Conservation (phyloP, 2,797 vertebrate genomes). For the Lagorchestes hirsutus region DNA sequence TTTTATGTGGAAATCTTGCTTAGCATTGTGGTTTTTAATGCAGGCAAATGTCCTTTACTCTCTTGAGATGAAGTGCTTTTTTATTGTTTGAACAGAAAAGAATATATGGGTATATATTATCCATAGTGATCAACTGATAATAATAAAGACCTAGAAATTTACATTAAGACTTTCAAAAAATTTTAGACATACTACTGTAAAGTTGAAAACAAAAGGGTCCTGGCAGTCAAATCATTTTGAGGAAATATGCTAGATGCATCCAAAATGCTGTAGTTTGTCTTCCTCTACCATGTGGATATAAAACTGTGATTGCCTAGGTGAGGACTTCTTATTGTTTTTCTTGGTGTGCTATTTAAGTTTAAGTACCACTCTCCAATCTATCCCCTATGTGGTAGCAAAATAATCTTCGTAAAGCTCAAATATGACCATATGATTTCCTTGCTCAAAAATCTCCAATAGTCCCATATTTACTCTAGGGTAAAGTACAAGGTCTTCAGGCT, state of each 20-base stretch:
- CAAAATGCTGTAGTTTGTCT: background rate
- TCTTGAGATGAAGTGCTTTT: conserved; percentile 10
- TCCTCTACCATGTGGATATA: conserved; percentile 15
- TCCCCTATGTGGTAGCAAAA: background rate
- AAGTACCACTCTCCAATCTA: background rate
- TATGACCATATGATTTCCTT: background rate
- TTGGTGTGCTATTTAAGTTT: conserved; percentile 9
- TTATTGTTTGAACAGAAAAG: background rate
- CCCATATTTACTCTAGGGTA: background rate
- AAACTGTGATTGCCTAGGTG: background rate
- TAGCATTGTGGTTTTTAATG: conserved; percentile 10
- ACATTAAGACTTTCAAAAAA: background rate
- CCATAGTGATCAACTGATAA: background rate
- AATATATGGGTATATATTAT: background rate
- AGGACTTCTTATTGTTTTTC: background rate
- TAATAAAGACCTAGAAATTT: conserved; percentile 19
- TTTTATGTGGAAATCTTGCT: background rate
- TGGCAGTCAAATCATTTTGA: background rate
- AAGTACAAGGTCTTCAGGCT: background rate
- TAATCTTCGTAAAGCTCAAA: conserved; percentile 21
- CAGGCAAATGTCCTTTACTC: background rate
- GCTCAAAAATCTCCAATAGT: background rate
- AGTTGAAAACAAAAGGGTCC: conserved; percentile 13
- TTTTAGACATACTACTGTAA: background rate
- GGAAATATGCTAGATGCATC: conserved; percentile 9